These are phyloP conservation scores for Sebastes oblongus DNA, from an alignment of 2,797 vertebrate genomes.

Conservation along the genomic window DNA sequence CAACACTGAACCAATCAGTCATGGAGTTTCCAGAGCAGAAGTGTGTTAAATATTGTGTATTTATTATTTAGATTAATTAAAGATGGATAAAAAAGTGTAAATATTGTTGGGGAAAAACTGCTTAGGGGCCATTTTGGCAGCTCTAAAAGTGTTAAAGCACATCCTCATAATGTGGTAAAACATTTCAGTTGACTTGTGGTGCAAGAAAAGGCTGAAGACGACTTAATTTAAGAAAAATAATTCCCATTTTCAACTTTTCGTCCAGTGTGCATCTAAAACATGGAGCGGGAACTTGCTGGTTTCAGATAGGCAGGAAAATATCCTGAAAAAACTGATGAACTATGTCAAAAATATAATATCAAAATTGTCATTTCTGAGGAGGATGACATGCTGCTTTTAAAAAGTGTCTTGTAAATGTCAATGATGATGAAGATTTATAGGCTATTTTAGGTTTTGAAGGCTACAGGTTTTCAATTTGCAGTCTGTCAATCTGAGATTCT, in stretches of 20 bases:
- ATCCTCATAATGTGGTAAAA: background rate
- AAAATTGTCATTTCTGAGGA: background rate
- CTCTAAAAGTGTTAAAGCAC: background rate
- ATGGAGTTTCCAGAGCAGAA: background rate
- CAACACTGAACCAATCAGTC: conserved; percentile 30
- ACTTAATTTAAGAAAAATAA: background rate
- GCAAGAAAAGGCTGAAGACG: background rate
- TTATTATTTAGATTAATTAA: background rate
- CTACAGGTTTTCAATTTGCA: background rate
- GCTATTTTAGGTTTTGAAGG: background rate
- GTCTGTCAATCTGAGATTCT: background rate
- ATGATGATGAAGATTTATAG: background rate
- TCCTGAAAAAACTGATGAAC: background rate
- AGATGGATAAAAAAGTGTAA: background rate
- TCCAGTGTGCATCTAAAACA: background rate
- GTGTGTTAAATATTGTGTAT: background rate
- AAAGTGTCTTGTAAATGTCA: background rate
- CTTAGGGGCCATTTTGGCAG: background rate
- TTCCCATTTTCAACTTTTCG: background rate
- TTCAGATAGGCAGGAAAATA: background rate
- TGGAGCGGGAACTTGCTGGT: background rate
- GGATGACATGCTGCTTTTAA: background rate
- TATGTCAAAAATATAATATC: background rate
- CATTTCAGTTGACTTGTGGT: background rate
- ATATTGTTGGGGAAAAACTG: background rate